Percentiles rank a stretch among this genome's conserved stretches.
Conservation (phyloP, 2,113 vertebrate genomes). For the Australoheros scitulus region DNA sequence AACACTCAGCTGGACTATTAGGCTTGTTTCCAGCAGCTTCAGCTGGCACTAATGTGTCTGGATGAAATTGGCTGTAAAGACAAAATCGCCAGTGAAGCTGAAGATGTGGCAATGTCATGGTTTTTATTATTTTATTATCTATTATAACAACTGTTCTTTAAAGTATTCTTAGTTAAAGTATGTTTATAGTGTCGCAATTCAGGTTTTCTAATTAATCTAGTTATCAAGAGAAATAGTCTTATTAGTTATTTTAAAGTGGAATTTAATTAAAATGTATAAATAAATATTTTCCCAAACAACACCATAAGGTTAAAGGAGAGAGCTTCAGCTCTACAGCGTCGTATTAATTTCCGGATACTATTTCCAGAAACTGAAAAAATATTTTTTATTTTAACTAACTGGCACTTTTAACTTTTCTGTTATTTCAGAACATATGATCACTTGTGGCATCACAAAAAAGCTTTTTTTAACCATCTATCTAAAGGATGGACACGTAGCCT, state of each 20-base stretch:
- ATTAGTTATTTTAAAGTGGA: neutral
- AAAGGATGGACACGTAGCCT: neutral
- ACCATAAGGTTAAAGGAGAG: neutral
- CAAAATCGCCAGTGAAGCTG: neutral
- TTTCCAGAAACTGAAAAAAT: neutral
- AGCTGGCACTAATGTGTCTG: neutral
- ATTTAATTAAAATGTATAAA: neutral
- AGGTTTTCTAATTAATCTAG: neutral
- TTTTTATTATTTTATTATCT: neutral
- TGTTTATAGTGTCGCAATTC: neutral
- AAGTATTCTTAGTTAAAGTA: neutral
- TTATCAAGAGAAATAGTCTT: neutral
- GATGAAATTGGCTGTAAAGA: neutral
- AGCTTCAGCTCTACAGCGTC: neutral
- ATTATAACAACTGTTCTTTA: neutral
- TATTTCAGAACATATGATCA: neutral
- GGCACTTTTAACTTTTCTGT: neutral
- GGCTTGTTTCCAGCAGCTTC: neutral
- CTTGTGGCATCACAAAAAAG: neutral
- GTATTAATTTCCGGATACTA: neutral
- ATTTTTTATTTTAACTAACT: neutral
- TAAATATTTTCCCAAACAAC: neutral
- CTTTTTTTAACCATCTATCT: neutral
- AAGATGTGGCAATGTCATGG: neutral
- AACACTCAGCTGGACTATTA: conserved; percentile 2